phyloP scores from a whole-genome alignment of 2,888 invertebrate species.

The Thymelicus sylvestris region DNA sequence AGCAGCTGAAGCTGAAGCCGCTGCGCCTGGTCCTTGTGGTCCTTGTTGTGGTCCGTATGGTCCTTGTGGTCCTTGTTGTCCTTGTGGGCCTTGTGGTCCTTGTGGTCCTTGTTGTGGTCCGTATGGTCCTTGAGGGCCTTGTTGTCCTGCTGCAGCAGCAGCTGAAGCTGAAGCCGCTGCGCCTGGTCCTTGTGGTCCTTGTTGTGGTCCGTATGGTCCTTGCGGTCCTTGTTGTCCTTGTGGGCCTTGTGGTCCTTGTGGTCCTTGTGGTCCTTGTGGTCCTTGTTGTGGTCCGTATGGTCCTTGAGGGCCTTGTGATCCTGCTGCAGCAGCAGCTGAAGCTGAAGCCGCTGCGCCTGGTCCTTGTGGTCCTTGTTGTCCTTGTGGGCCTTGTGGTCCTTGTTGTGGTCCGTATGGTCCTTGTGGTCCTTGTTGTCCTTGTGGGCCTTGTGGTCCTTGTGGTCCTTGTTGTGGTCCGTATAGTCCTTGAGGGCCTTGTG shows the following conservation, averaged over 20 bases:
- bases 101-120: too few relatives aligned
- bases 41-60: neutral
- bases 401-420: neutral
- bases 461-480: neutral
- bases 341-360: too few relatives aligned
- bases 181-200: too few relatives aligned
- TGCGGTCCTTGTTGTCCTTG: too few relatives aligned
- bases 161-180: too few relatives aligned
- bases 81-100: neutral
- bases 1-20: neutral
- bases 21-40: neutral
- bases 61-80: too few relatives aligned
- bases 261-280: neutral
- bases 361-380: neutral
- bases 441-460: neutral
- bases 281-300: neutral
- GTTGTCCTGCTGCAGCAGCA: too few relatives aligned
- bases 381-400: slow-evolving; percentile 6
- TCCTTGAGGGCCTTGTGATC: neutral
- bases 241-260: slow-evolving; percentile 7
- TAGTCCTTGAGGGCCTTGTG: neutral
- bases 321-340: neutral
- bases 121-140: too few relatives aligned
- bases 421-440: neutral
- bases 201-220: too few relatives aligned